These are phyloP conservation scores for Cynocephalus volans DNA, from an alignment of 2,113 vertebrate genomes.

Conservation along the genomic window DNA sequence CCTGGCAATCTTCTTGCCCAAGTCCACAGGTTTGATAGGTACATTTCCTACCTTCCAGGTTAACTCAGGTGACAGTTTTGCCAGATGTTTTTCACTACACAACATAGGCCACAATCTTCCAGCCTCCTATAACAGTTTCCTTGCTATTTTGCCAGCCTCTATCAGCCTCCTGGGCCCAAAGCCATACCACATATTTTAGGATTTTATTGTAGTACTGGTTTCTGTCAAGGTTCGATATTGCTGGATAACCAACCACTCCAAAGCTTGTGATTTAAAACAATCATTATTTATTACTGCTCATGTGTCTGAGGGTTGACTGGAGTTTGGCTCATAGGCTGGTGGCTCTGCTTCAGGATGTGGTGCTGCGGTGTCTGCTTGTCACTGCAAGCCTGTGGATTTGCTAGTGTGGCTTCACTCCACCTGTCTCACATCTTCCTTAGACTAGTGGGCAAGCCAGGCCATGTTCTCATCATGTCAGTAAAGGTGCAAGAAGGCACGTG, in stretches of 20 bases:
- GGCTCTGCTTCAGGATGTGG: not conserved
- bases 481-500: not conserved
- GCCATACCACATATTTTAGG: not conserved
- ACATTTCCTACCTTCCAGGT: not conserved
- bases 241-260: not conserved
- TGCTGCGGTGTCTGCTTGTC: not conserved
- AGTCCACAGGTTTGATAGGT: not conserved
- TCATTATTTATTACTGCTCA: not conserved
- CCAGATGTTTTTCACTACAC: not conserved
- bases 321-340: not conserved
- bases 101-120: not conserved
- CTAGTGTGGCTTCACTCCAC: not conserved
- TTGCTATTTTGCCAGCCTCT: not conserved
- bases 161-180: not conserved
- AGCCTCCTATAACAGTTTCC: not conserved
- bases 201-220: not conserved
- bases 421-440: not conserved
- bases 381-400: not conserved
- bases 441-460: too few species aligned
- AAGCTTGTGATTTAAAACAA: not conserved
- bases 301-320: not conserved
- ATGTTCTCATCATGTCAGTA: not conserved
- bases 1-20: not conserved
- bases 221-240: not conserved
- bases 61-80: not conserved